phyloP scores from a whole-genome alignment of 2,113 vertebrate species.

The Phasianus colchicus region DNA sequence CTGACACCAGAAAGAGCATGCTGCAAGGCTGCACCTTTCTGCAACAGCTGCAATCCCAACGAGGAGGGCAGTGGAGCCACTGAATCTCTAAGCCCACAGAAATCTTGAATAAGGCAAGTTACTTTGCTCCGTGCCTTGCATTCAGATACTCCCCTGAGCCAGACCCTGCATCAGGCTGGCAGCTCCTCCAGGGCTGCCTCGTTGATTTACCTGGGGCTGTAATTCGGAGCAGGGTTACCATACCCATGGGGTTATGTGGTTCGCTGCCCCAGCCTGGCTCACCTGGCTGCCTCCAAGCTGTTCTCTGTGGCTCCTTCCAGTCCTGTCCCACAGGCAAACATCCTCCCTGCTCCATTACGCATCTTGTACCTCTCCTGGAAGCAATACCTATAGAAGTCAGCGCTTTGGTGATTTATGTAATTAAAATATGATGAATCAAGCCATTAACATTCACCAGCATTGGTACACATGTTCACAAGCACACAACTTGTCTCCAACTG shows the following conservation, averaged over 20 bases:
- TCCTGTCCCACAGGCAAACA: conserved; percentile 42
- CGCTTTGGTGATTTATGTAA: conserved; percentile 69
- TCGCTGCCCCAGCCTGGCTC: not conserved
- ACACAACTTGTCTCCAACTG: conserved; percentile 35
- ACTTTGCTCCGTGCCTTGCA: not conserved
- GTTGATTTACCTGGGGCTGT: not conserved
- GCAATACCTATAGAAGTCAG: conserved; percentile 66
- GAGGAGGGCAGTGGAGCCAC: not conserved
- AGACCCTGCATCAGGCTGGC: not conserved
- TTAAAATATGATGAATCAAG: conserved; percentile 66
- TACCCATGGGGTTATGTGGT: not conserved
- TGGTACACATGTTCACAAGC: conserved; percentile 20
- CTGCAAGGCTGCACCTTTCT: not conserved
- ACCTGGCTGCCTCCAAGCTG: not conserved
- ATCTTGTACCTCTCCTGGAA: conserved; percentile 48
- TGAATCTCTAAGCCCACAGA: not conserved
- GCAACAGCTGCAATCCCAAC: not conserved
- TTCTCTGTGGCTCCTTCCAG: not conserved
- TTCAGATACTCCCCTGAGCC: not conserved
- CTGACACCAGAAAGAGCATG: accelerated
- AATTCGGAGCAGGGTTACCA: not conserved
- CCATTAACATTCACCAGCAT: conserved; percentile 24
- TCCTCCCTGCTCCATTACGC: not conserved
- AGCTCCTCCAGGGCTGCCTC: not conserved
- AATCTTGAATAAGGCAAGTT: not conserved